Evolutionary conservation across 1,140 invertebrate species (phyloP), one percentile per base, ranked within the genome.

Genomic region (fruit fly (Drosophila melanogaster)): DNA sequence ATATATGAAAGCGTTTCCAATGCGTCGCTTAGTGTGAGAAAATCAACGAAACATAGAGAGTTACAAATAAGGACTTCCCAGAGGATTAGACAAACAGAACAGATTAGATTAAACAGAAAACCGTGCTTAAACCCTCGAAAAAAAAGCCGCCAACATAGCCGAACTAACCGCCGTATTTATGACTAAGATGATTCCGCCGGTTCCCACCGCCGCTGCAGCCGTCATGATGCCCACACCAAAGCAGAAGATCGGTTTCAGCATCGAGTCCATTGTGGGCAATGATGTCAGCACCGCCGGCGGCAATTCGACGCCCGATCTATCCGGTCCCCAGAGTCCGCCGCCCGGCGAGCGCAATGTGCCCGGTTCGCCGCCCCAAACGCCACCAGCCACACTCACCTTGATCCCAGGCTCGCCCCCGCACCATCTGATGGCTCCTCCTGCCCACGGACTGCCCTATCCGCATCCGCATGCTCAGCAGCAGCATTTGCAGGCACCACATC

Each of bases 191-290:
- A 92, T 92, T 91, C 92, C 92, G 81, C 90, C 92, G 90, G 91
- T 92, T 80, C 92, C 92, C 80, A 92, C 92, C 78, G 90, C 92
- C 77, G 90, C 92, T 51, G 64, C 64, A 78, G 91, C 91, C 90
- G 91, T 90, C 79, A 95, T 94, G 93, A 97, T 97, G 97, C 97
- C 97, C 93, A 97, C 96, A 91, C 96, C 96, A 75, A 98, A 97
- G 94, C 97, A 97, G 62, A 98, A 98, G 93, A 97, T 98, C 91
- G 97, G 97, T 92, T 98, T 98, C 92, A 97, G 96, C 90, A 98
- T 98, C 92, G 98, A 98, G 93, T 98, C 97, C 79, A 98, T 98
- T 80, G 97, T 98, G 51, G 97, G 97, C 79, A 94, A 94, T 62
- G 92, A 91, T 67, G 79, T 66, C 59, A 53, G 47, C 19, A 53